Base-by-base conservation (phyloP, 2,113 vertebrate genomes). In the Macquaria ambigua region DNA sequence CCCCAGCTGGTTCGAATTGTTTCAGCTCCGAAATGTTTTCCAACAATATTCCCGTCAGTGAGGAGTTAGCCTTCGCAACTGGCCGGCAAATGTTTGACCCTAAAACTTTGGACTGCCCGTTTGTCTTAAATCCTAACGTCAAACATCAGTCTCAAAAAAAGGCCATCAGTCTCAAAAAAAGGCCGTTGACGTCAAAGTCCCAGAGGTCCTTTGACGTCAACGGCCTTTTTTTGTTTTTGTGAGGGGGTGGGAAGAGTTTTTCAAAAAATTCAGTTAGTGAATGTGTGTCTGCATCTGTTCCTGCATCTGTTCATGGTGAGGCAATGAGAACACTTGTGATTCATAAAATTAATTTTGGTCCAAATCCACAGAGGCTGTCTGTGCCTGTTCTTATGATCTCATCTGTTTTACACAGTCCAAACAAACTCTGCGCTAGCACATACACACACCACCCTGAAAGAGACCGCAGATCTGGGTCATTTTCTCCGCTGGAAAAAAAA, bases 341-440 rank as follows among this genome's bases (percentile, higher is more conserved):
- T 93, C 88, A 93, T 71, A 58, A 81, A 93, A 87, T 67, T 41
- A 74, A 90, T 87, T 91, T 76, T 77, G 79, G 73, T 92, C 71
- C 79, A 81, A 75, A 48, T 83, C 69, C 73, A 75, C 76, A 72
- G 77, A 74, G 87, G 79, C 85, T 87, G 87, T 91, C 87, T 90
- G 82, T 69, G 87, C 77, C 81, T 90, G 82, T 21, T 84, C 84
- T 64, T 71, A 90, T 93, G 91, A 94, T 82, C 88, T 94, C 92
- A 93, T 91, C 79, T 81, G 67, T 68, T 79, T 89, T 77, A 81
- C 74, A 86, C 55, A 72, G 56, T 81, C 76, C 80, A 90, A 87
- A 87, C 90, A 79, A 50, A 63, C 78, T 66, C 67, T 23, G 46
- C n/a, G 20, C 67, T 67, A 71, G 71, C 66, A 15, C 79, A 16